Evolutionary conservation across 2,113 vertebrate species (phyloP).

Genomic region (Oryzias woworae): DNA sequence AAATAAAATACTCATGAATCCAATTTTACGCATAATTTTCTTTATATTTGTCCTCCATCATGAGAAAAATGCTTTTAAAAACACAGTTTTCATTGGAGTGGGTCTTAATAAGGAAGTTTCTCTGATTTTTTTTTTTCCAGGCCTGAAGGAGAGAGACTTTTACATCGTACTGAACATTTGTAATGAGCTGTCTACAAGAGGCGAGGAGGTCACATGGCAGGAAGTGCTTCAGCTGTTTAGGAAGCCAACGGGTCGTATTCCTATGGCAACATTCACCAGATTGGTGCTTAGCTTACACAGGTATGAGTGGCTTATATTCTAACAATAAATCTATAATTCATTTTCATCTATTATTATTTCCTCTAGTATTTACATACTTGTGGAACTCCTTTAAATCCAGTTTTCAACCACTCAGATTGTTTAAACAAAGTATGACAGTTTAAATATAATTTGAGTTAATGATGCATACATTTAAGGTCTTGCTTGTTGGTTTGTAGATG

Average conservation of each 20-base stretch:
- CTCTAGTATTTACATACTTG: too few relatives aligned
- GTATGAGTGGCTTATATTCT: conserved; percentile 29
- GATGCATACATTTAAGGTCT: too few relatives aligned
- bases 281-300: conserved; percentile 79
- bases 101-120: neutral
- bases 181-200: conserved; percentile 55
- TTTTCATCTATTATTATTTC: too few relatives aligned
- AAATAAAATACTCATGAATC: too few relatives aligned
- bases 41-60: too few relatives aligned
- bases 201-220: conserved; percentile 64
- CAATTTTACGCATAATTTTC: too few relatives aligned
- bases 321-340: too few relatives aligned
- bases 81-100: neutral
- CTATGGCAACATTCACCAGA: conserved; percentile 80
- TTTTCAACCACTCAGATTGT: too few relatives aligned
- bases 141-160: conserved; percentile 81
- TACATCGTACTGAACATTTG: conserved; percentile 79
- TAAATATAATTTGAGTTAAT: too few relatives aligned
- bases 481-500: too few relatives aligned
- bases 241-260: conserved; percentile 61
- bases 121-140: conserved; percentile 57
- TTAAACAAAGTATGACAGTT: too few relatives aligned
- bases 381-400: too few relatives aligned
- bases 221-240: conserved; percentile 66
- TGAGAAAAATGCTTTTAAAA: neutral